These are phyloP conservation scores for Diorhabda elongata DNA, from an alignment of 1,140 invertebrate genomes.

Conservation along the genomic window DNA sequence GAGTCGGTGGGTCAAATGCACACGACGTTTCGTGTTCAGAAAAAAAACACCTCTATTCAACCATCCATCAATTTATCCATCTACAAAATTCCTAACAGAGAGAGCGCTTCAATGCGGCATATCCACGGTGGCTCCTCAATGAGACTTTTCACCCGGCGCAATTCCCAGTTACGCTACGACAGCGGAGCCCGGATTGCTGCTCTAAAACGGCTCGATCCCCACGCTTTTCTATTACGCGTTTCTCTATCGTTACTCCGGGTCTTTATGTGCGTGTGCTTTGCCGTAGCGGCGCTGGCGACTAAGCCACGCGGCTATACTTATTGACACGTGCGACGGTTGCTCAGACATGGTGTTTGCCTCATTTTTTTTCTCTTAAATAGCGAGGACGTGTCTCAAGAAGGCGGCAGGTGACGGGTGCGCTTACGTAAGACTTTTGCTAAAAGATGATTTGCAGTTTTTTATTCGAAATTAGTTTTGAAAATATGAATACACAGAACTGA, in stretches of 20 bases:
- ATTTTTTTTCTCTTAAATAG: too few species aligned
- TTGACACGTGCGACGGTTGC: not conserved
- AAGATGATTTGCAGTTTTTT: too few species aligned
- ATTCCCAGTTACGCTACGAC: constrained; percentile 20
- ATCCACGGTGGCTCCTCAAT: constrained; percentile 9
- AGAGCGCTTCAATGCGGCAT: constrained; percentile 18
- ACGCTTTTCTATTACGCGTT: not conserved
- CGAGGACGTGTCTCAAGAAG: too few species aligned
- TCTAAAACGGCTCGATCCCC: not conserved
- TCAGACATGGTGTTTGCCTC: not conserved
- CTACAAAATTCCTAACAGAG: not conserved
- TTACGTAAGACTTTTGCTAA: too few species aligned
- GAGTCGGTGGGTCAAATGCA: too few species aligned
- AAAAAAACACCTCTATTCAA: too few species aligned
- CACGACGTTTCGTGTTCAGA: too few species aligned
- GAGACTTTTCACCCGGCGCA: constrained; percentile 8
- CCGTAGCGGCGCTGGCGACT: too few species aligned
- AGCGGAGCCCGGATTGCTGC: constrained; percentile 16
- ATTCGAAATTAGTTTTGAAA: too few species aligned
- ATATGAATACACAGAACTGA: too few species aligned
- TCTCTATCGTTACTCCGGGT: not conserved
- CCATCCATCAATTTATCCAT: too few species aligned
- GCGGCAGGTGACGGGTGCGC: too few species aligned
- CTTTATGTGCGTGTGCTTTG: not conserved
- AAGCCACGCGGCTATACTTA: not conserved